Conservation (phyloP, 2,797 vertebrate genomes). For the Tamandua tetradactyla region DNA sequence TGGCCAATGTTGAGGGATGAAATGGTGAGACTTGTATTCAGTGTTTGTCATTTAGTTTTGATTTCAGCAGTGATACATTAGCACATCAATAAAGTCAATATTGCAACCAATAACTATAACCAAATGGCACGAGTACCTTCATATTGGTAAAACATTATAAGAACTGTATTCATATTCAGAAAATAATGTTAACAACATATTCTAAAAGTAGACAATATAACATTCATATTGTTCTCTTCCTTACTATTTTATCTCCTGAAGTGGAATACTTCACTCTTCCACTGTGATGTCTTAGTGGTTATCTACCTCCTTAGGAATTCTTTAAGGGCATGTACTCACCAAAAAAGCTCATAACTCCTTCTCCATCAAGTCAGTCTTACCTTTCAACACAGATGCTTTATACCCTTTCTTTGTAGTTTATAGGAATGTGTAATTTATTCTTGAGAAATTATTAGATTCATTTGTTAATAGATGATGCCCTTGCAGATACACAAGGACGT, state of each 20-base stretch:
- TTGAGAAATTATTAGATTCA: neutral
- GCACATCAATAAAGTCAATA: neutral
- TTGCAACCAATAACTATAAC: neutral
- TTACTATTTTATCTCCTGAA: neutral
- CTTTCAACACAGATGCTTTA: neutral
- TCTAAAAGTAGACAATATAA: neutral
- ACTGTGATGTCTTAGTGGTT: neutral
- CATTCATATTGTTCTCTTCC: neutral
- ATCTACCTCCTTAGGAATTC: neutral
- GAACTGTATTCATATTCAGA: neutral
- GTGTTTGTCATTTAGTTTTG: neutral
- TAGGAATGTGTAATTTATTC: neutral
- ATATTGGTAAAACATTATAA: neutral
- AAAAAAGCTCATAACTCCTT: neutral
- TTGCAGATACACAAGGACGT: neutral
- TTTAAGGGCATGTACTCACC: neutral
- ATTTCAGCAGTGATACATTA: neutral
- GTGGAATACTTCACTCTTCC: neutral
- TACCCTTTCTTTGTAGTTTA: neutral
- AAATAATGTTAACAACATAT: neutral
- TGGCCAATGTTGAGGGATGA: neutral
- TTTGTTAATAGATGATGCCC: neutral
- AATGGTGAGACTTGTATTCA: neutral
- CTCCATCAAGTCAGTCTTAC: neutral
- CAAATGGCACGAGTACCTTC: neutral